Evolutionary conservation across 1,140 invertebrate species (phyloP).

Genomic region (Chrysoperla carnea): DNA sequence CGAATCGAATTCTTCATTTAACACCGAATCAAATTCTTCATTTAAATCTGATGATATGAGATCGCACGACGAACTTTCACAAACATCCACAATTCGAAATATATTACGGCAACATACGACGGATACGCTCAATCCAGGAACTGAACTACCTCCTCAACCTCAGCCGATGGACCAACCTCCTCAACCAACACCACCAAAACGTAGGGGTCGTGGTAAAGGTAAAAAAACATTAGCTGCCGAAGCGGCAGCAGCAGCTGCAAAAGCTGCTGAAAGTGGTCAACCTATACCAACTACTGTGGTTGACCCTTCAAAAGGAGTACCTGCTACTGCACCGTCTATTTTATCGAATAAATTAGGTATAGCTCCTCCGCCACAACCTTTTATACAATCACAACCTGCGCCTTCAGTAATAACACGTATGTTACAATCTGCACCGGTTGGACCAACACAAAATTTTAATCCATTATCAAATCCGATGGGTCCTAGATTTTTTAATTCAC

Average conservation of each 20-base stretch:
- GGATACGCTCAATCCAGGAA: too few species aligned
- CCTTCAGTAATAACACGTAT: conserved; percentile 44
- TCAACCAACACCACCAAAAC: conserved; percentile 20
- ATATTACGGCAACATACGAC: too few species aligned
- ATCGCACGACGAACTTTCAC: too few species aligned
- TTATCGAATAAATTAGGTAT: conserved; percentile 17
- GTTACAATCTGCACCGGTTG: conserved; percentile 29
- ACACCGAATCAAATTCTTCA: too few species aligned
- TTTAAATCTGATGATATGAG: too few species aligned
- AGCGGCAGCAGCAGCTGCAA: conserved; percentile 25
- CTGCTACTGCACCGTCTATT: conserved; percentile 1
- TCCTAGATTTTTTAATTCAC: not conserved
- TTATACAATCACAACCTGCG: conserved; percentile 18
- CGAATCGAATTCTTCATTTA: too few species aligned
- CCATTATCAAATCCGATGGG: not conserved
- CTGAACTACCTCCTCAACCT: too few species aligned
- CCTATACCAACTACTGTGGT: not conserved
- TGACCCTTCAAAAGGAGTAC: not conserved
- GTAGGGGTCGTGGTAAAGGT: conserved; percentile 32
- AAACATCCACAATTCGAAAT: too few species aligned
- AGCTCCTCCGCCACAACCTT: conserved; percentile 24
- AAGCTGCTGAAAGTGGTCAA: conserved; percentile 7
- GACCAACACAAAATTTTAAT: not conserved
- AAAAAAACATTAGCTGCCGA: conserved; percentile 33
- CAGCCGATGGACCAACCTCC: too few species aligned